Base-by-base conservation (phyloP, 1,140 invertebrate genomes). In the Melanaphis sacchari region DNA sequence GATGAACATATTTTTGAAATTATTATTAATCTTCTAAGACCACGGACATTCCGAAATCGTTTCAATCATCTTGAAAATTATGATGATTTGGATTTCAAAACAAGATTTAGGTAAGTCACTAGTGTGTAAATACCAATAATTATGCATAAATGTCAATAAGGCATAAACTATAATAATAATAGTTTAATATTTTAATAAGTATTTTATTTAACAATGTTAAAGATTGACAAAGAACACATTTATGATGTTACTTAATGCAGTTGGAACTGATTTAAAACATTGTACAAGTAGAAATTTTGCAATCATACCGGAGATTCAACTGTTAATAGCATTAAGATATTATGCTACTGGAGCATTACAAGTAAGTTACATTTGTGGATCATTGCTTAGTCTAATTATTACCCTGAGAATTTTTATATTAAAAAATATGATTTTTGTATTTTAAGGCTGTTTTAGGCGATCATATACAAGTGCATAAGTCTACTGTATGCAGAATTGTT, bases 211-310 rank as follows among this genome's bases (percentile, higher is more conserved):
- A 36, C n/a, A 81, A 81, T 81, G 31, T 36, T 81, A 38, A 22
- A 81, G 76, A 36, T 81, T 81, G 76, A 81, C 76, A 81, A 81
- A 81, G n/a, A 81, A 81, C 18, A 81, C 76, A 36, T 81, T 81
- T 36, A 81, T 81, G 76, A 15, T 36, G 31, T 36, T 81, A 7
- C 76, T 81, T 81, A 81, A 81, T 81, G 31, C n/a, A 81, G 18
- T 81, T 81, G 11, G 76, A 0, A 38, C 18, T 38, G 76, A 81
- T 36, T 36, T 81, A 81, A 81, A 81, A 81, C 76, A 81, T 81
- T 36, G 15, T 36, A 38, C 76, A 21, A 81, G n/a, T 36, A 81
- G 36, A 36, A 81, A 36, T 81, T 36, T 21, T 81, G 76, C 76
- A 36, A 81, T 81, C 31, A 81, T 36, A 81, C 76, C 76, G 18